Evolutionary conservation across 2,797 vertebrate species (phyloP), one percentile per base, ranked within the genome.

Genomic region (Glyptemys insculpta): DNA sequence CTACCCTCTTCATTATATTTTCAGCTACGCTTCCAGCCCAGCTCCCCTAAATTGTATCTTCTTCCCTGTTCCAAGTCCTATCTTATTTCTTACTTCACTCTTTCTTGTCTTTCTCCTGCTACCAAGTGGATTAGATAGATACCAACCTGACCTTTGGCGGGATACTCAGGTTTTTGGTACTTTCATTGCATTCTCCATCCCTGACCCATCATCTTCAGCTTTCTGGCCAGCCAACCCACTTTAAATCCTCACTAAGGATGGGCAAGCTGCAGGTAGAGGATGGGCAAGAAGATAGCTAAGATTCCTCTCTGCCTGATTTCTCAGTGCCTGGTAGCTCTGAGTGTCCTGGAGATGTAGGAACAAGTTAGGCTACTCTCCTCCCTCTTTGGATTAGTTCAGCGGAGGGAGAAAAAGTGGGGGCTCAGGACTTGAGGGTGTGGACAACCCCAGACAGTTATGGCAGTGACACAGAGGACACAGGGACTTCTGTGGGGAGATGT

Each of bases 141-240:
- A 86, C 1, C 18, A 29, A 6, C 18, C 56, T 68, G 87, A 52
- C 3, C n/a, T 92, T 18, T 68, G 44, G 34, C 6, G 5, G 23
- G 68, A 74, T 41, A 11, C 23, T 74, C 37, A 74, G 21, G 21
- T 74, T 74, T 25, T 41, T 72, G 19, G n/a, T 11, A 21, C 18
- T 37, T 90, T 50, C 16, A 74, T 72, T 37, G 0, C 68, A 74
- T 23, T 34, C 29, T 88, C 57, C 0, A 0, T 8, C 5, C 19
- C 41, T 79, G 11, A 47, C 82, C 14, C 3, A 89, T 65, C 27
- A 47, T 21, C 23, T 76, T 6, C 31, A 86, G 27, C 8, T 52
- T 93, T 93, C 57, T 81, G 44, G 80, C 14, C 21, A 29, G 3
- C 34, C 4, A 18, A 65, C 34, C 31, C 68, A 50, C 72, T 92